Evolutionary conservation across 2,113 vertebrate genomes (phyloP).

Genomic region (Peromyscus leucopus): DNA sequence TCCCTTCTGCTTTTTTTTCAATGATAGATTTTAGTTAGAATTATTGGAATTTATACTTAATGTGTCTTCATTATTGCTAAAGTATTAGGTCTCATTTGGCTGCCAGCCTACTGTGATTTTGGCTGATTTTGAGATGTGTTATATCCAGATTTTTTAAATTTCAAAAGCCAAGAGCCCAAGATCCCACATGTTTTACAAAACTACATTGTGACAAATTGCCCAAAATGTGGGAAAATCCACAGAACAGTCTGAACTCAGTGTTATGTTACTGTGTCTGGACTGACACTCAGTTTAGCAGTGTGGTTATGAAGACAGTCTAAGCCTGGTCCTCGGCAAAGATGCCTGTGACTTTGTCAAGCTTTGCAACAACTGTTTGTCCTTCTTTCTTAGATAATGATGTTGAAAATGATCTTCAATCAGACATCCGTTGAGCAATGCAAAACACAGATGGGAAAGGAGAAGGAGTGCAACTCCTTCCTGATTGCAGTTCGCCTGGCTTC

Average conservation of each 20-base stretch:
- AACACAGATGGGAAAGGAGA: constrained; percentile 73
- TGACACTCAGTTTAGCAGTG: background rate
- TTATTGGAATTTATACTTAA: constrained; percentile 11
- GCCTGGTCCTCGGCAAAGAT: background rate
- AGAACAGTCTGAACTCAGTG: background rate
- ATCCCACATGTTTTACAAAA: background rate
- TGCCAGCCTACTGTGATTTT: background rate
- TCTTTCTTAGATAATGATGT: constrained; percentile 91
- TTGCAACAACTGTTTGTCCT: constrained; percentile 47
- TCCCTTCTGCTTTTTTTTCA: background rate
- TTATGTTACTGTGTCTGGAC: background rate
- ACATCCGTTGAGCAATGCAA: constrained; percentile 91
- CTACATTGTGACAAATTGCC: background rate
- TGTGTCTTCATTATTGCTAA: background rate
- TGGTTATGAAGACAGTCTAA: background rate
- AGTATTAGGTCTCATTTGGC: background rate
- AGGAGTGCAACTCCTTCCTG: constrained; percentile 93
- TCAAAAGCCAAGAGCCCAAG: constrained; percentile 20
- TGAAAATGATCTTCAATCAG: constrained; percentile 92
- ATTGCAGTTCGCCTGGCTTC: constrained; percentile 96
- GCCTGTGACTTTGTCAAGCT: constrained; percentile 1
- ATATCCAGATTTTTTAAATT: constrained; percentile 52
- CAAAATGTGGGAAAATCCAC: constrained; percentile 42
- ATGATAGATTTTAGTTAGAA: background rate
- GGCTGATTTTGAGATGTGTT: constrained; percentile 50